phyloP scores from a whole-genome alignment of 2,888 invertebrate species.

The Acleris laterana region DNA sequence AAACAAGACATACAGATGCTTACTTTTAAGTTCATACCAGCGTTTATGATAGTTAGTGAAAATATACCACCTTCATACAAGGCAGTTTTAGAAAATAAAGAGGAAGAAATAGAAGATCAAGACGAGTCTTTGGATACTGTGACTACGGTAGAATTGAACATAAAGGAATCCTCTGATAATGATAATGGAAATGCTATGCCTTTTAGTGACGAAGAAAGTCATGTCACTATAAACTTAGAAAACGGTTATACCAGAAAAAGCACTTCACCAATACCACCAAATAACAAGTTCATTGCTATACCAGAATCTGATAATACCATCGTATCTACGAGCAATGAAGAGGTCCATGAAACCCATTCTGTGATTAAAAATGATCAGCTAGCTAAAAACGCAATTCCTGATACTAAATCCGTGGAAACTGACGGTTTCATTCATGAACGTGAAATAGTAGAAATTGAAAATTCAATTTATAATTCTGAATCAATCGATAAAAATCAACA shows the following conservation, averaged over 20 bases:
- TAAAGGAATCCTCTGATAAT: conserved; percentile 26
- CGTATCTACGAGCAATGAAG: conserved; percentile 6
- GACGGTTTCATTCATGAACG: neutral
- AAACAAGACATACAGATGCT: conserved; percentile 53
- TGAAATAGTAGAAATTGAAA: too few species aligned
- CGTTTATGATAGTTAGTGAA: conserved; percentile 55
- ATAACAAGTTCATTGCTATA: conserved; percentile 13
- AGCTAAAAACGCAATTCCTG: neutral
- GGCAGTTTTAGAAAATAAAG: conserved; percentile 54
- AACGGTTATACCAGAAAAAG: neutral
- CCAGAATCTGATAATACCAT: conserved; percentile 18
- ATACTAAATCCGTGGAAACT: neutral
- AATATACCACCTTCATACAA: conserved; percentile 49
- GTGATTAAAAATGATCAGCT: conserved; percentile 3
- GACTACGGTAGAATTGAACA: conserved; percentile 25
- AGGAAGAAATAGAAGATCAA: conserved; percentile 36
- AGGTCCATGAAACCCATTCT: conserved; percentile 2
- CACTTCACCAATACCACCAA: neutral
- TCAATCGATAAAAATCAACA: neutral
- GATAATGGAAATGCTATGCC: conserved; percentile 22
- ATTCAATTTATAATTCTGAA: neutral
- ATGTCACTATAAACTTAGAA: neutral
- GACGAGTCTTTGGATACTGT: conserved; percentile 12
- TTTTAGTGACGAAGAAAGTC: conserved; percentile 1
- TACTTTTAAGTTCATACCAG: conserved; percentile 46